Evolutionary conservation across 2,113 vertebrate species (phyloP).

Genomic region (Pomatorhinus ruficollis): DNA sequence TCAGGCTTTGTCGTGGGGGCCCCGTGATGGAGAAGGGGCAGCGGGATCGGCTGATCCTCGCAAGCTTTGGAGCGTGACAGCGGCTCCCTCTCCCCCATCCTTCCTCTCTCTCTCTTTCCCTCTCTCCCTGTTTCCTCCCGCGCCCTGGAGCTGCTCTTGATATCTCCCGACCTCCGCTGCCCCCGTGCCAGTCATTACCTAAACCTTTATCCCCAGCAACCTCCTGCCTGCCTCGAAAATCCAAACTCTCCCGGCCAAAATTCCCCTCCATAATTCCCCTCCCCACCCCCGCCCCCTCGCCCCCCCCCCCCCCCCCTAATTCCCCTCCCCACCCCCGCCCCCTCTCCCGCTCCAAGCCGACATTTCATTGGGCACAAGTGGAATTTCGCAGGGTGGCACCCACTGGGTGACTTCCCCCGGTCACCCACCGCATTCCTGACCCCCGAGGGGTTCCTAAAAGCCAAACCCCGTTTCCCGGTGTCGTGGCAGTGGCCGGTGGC

Average conservation of each 20-base stretch:
- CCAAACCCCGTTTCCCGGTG: not conserved
- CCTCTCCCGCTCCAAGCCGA: not conserved
- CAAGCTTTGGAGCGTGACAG: not conserved
- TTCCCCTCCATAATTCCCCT: not conserved
- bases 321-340: not conserved
- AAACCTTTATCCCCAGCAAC: not conserved
- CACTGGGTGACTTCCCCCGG: not conserved
- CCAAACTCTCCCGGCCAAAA: not conserved
- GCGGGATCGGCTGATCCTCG: not conserved
- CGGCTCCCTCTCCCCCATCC: not conserved
- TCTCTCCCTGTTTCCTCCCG: not conserved
- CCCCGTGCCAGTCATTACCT: not conserved
- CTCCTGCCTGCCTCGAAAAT: not conserved
- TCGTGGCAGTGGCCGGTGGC: accelerated
- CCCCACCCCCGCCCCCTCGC: not conserved
- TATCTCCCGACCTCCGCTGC: not conserved
- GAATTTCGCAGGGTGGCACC: not conserved
- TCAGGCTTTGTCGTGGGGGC: not conserved
- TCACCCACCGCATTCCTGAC: not conserved
- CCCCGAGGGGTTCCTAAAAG: not conserved
- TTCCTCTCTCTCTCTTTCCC: too few relatives aligned
- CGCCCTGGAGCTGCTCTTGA: not conserved
- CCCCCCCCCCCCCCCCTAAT: not conserved
- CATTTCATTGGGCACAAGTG: not conserved
- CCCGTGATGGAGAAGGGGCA: accelerated